Percentiles rank a stretch among this genome's conserved stretches.
phyloP scores from a whole-genome alignment of 2,797 vertebrate species.

The Lepilemur septentrionalis region DNA sequence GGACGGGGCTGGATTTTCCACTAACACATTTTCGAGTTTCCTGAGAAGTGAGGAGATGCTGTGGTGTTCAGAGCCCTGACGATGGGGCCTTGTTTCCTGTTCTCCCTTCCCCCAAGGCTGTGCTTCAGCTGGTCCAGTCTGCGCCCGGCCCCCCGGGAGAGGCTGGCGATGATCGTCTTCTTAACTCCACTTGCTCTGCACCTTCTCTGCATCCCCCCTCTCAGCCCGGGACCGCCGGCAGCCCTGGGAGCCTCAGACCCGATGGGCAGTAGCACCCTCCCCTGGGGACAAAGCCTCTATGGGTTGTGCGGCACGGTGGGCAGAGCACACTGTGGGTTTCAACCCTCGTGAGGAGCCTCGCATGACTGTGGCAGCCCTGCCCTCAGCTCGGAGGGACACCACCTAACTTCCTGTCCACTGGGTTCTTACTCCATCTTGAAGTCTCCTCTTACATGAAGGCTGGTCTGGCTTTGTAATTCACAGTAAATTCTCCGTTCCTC shows the following conservation, averaged over 20 bases:
- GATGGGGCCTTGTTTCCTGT: not conserved
- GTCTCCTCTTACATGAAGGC: not conserved
- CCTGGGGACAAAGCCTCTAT: not conserved
- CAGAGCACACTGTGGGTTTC: not conserved
- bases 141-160: not conserved
- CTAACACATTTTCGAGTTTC: not conserved
- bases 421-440: not conserved
- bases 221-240: not conserved
- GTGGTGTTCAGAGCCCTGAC: not conserved
- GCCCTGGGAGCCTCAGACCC: not conserved
- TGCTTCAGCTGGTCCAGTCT: not conserved
- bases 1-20: not conserved
- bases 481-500: not conserved
- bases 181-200: not conserved
- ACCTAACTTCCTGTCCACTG: not conserved
- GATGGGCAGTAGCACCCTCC: not conserved
- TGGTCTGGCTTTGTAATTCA: not conserved
- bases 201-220: not conserved
- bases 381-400: not conserved
- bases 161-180: not conserved
- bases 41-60: not conserved
- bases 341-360: not conserved
- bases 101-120: not conserved
- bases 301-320: not conserved
- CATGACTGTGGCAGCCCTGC: not conserved